Evolutionary conservation across 2,797 vertebrate genomes (phyloP), one percentile per base, ranked within the genome.

Genomic region (Avahi laniger): DNA sequence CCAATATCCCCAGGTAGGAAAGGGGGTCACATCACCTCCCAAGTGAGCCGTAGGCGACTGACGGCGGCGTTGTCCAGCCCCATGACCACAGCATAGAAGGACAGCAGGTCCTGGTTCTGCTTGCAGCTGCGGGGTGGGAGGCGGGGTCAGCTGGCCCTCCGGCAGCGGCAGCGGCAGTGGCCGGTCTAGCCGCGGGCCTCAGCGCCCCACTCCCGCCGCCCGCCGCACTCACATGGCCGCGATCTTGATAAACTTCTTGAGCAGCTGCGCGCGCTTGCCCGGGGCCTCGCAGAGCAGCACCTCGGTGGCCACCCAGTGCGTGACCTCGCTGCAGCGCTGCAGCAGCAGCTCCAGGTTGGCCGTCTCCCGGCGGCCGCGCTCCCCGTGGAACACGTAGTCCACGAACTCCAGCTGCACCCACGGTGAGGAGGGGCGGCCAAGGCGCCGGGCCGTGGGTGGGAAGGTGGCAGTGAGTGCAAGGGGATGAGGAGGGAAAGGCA

Each of bases 211-310:
- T 3, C 13, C 14, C 13, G 4, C n/a, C 9, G 20, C 13, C 17
- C 2, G 52, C 75, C 97, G 0, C 73, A 98, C 99, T 99, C 98
- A 99, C 99, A 99, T 99, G 13, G 99, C 99, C 0, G 99, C 99
- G 4, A 99, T 99, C 98, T 99, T 99, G 98, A 99, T 99, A 98
- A 99, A 99, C 98, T 99, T 99, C 98, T 99, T 99, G 78, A 99
- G 99, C 85, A 99, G 99, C 96, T 99, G 99, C 43, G 99, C 98
- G 2, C 99, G 98, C 97, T 99, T 99, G 2, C 99, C 99, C 72
- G 99, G 99, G 0, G 99, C 99, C 97, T 99, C 99, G 79, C 99
- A 99, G 97, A 99, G 99, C 96, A 99, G 99, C 97, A 99, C 99
- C 98, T 99, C 99, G 0, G 99, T 99, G 98, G 99, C 99, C 28